These are phyloP conservation scores for Tonatia bakeri DNA, from an alignment of 2,113 vertebrate genomes.

Conservation along the genomic window DNA sequence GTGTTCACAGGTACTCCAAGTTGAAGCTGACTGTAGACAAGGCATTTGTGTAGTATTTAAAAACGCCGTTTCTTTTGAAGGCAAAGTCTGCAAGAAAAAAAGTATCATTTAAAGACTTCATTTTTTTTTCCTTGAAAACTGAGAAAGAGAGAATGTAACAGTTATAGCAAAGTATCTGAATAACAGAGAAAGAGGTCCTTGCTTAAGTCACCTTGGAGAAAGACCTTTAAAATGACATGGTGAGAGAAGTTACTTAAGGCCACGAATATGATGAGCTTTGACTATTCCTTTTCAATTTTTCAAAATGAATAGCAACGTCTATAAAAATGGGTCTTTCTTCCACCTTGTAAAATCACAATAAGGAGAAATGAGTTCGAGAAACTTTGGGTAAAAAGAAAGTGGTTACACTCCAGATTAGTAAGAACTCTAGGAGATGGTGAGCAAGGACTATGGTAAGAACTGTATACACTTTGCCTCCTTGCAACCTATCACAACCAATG, in stretches of 20 bases:
- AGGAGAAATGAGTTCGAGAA: background rate
- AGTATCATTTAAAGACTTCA: constrained; percentile 30
- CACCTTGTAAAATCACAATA: background rate
- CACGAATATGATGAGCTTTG: background rate
- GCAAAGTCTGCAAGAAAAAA: constrained; percentile 74
- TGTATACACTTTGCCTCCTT: background rate
- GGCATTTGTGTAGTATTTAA: constrained; percentile 68
- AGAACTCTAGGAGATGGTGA: background rate
- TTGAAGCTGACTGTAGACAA: constrained; percentile 48
- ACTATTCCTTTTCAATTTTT: background rate
- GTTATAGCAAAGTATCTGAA: background rate
- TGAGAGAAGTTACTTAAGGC: background rate
- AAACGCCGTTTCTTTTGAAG: constrained; percentile 72
- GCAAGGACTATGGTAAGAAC: background rate
- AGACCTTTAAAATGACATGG: background rate
- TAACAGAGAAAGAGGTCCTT: background rate
- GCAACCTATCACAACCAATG: background rate
- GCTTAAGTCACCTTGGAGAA: background rate
- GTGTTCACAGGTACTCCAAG: constrained; percentile 57
- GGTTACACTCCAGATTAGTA: background rate
- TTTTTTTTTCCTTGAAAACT: constrained; percentile 37
- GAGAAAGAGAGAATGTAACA: background rate
- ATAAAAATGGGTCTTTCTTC: background rate
- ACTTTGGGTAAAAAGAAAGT: background rate
- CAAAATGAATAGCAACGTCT: background rate